Base-by-base conservation (phyloP, 2,888 invertebrate species). In the Bellardia pandia region DNA sequence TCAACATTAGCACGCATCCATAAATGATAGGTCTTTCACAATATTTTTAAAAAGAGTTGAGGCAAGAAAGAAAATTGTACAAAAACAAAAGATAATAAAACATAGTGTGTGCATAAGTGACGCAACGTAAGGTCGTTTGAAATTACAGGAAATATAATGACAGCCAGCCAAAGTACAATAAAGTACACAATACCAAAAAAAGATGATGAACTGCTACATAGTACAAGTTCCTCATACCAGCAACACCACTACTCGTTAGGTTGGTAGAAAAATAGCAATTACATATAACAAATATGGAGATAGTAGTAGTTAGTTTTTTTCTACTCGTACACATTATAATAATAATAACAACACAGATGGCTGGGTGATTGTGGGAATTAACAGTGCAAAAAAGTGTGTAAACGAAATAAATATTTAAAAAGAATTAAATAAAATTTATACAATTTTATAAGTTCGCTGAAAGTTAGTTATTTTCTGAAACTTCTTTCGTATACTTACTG, bases 141-240 rank as follows among this genome's bases (percentile, higher is more conserved):
- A 78, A 81, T 87, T 87, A 87, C 87, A 87, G 87, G 87, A 87
- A 87, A 62, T 84, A 77, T 72, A 62, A 80, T 56, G 72, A 78
- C 68, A 66, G 48, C 72, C 51, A 68, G 58, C 30, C 60, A 68
- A 30, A 16, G 42, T 80, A 60, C 48, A 33, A 60, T 53, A 79
- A 42, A 75, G 13, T 48, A 48, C 68, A 82, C 68, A 82, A 75
- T 75, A 48, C 40, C 66, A 53, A 71, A 71, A 69, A 71, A 45
- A 45, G 51, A 23, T 80, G 56, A 71, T 77, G 69, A 76, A 76
- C 76, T 62, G 40, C 23, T 48, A 16, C n/a, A 16, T 16, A 42
- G 37, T 16, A 77, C 51, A 6, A 3, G 37, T 37, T 6, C 6
- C 37, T 3, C 6, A 8, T 7, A 48, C 51, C 16, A 40, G 62